phyloP scores from a whole-genome alignment of 2,113 vertebrate genomes.

The Vidua chalybeata region DNA sequence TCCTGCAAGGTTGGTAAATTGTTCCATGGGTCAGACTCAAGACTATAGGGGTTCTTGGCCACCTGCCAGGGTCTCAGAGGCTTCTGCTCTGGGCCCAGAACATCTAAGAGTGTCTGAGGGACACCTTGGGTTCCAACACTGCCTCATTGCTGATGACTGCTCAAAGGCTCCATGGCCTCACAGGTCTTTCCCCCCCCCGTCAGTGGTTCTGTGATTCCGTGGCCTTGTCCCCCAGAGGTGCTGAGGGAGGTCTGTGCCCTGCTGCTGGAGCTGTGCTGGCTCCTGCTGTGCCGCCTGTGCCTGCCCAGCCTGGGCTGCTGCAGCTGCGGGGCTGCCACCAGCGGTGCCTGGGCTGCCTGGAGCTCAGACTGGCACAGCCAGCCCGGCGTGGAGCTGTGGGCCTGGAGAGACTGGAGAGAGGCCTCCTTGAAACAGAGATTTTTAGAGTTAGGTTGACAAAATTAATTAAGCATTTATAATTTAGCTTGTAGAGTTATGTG shows the following conservation, averaged over 20 bases:
- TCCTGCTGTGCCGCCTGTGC: constrained; percentile 84
- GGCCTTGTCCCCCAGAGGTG: not conserved
- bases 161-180: accelerated
- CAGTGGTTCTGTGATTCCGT: not conserved
- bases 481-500: too few species aligned
- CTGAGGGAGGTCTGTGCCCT: constrained; percentile 81
- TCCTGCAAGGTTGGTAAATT: too few species aligned
- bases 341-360: constrained; percentile 79
- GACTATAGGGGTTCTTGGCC: too few species aligned
- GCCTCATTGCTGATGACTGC: not conserved
- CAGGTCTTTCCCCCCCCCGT: too few species aligned
- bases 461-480: too few species aligned
- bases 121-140: too few species aligned
- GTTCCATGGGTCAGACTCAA: too few species aligned
- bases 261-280: constrained; percentile 84
- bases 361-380: constrained; percentile 85
- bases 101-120: too few species aligned
- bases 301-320: constrained; percentile 85
- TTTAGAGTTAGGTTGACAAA: too few species aligned
- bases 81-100: too few species aligned
- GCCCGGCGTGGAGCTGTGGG: constrained; percentile 78
- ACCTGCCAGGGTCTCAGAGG: too few species aligned
- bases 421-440: constrained; percentile 53
- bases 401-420: constrained; percentile 79
- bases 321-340: constrained; percentile 86